Evolutionary conservation across 2,888 invertebrate species (phyloP).

Genomic region (Acleris laterana): DNA sequence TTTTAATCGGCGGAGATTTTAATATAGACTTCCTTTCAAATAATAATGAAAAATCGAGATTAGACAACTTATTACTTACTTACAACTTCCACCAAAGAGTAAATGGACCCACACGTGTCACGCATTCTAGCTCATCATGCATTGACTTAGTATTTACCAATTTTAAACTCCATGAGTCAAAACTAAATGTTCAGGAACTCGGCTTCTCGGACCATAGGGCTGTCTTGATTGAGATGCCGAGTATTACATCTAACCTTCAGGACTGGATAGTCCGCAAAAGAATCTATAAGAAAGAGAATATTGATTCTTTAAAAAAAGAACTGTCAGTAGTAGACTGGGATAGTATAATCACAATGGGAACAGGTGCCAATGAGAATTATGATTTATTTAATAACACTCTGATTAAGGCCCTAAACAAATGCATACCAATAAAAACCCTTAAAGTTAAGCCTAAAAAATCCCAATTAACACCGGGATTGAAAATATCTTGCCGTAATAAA

Average conservation of each 20-base stretch:
- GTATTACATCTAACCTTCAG: neutral
- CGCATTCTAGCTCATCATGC: too few relatives aligned
- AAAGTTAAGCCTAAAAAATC: neutral
- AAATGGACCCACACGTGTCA: too few relatives aligned
- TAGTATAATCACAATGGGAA: neutral
- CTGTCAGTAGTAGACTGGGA: neutral
- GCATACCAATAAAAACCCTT: too few relatives aligned
- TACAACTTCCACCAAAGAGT: too few relatives aligned
- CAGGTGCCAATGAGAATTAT: neutral
- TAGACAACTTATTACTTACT: too few relatives aligned
- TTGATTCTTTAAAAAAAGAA: neutral
- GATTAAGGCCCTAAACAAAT: too few relatives aligned
- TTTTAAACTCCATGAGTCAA: too few relatives aligned
- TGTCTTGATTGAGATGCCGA: neutral
- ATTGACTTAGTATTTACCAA: too few relatives aligned
- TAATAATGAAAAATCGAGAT: too few relatives aligned
- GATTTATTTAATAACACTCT: neutral
- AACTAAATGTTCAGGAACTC: neutral
- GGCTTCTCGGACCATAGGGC: neutral
- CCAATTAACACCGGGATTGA: neutral
- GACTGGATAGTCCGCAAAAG: neutral
- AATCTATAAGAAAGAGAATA: neutral
- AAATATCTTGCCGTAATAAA: neutral
- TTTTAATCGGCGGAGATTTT: too few relatives aligned
- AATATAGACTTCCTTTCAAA: too few relatives aligned